Base-by-base conservation (phyloP, 2,113 vertebrate species). In the Calyptomena viridis region DNA sequence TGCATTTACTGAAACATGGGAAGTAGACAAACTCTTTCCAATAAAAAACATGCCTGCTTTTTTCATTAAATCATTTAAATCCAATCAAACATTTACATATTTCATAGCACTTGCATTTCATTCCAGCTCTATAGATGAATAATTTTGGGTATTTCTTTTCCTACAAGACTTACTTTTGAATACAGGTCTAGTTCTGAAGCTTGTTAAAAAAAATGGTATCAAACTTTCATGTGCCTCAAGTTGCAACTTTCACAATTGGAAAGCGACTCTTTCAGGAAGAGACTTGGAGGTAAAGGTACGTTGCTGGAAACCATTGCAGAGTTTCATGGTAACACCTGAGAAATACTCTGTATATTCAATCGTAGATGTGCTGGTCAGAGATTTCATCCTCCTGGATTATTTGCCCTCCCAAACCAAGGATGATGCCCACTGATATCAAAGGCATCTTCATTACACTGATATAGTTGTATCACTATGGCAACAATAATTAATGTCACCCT, bases 331-430 rank as follows among this genome's bases (percentile, higher is more conserved):
- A 52, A 44, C 22, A 55, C 12, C 33, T 50, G 40, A 87, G 53
- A 19, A 59, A 73, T 27, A 68, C 12, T 11, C 18, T 67, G 21
- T 27, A 13, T 46, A 5, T 14, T 75, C 50, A 55, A 0, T 31
- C 17, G 10, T 5, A 60, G 67, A 21, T 1, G 3, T 6, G 20
- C 3, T 44, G 25, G 2, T 37, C 39, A 84, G 39, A 80, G 50
- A 40, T 21, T 35, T 37, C 3, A 5, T 56, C 31, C 13, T n/a
- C 8, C n/a, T 46, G 33, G 8, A n/a, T 50, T 0, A 0, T 30
- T 62, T 72, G 4, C 12, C 39, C 18, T 84, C 46, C 40, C 35
- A 44, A 62, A 37, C 16, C 24, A 23, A 40, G 27, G 12, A 7
- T 37, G 17, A 25, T 53, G 5, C 35, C 50, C 12, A 19, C 1